Evolutionary conservation across 2,888 invertebrate genomes (phyloP).

Genomic region (Penaeus monodon): DNA sequence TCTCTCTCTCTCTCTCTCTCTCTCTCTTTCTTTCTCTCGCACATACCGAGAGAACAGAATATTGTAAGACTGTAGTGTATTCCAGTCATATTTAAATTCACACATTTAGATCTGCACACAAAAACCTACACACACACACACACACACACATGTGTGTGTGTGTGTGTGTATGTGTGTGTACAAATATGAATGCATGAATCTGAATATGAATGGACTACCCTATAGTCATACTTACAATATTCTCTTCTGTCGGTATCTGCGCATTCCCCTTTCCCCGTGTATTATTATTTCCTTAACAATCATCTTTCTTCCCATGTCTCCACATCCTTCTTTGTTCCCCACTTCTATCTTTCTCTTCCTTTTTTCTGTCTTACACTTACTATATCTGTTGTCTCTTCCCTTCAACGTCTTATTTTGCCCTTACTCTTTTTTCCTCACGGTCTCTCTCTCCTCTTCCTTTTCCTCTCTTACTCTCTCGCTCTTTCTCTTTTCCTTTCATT

Average conservation of each 20-base stretch:
- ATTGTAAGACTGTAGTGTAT: too few species aligned
- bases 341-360: not conserved
- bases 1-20: too few species aligned
- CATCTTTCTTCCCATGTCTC: not conserved
- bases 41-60: too few species aligned
- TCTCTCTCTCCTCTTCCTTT: not conserved
- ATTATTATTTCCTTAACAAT: not conserved
- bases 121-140: too few species aligned
- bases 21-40: too few species aligned
- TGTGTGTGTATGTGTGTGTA: constrained; percentile 14
- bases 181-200: not conserved
- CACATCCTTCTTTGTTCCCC: too few species aligned
- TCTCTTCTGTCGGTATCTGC: not conserved
- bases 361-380: too few species aligned
- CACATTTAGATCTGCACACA: too few species aligned
- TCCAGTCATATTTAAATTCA: too few species aligned
- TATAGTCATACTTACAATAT: too few species aligned
- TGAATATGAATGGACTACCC: not conserved
- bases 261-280: not conserved
- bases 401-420: not conserved
- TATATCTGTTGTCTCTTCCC: not conserved
- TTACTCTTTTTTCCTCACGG: too few species aligned
- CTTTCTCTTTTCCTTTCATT: not conserved
- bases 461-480: not conserved
- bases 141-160: too few species aligned